Base-by-base conservation (phyloP, 2,113 vertebrate species). In the Hipposideros armiger region DNA sequence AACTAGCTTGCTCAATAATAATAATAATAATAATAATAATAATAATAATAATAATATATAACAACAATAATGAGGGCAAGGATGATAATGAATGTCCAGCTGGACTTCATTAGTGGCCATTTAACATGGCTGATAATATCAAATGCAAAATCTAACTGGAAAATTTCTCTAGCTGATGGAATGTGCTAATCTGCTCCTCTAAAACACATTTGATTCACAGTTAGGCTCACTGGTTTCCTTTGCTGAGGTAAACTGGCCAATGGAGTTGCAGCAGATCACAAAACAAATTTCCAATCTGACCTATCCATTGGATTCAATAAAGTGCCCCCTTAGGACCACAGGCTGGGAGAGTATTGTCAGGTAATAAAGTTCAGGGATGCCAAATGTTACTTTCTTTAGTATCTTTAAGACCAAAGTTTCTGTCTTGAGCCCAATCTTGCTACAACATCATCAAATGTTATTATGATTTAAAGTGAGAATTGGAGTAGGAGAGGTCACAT, bases 401-500 rank as follows among this genome's bases (percentile, higher is more conserved):
- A n/a, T 64, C 54, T 87, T 67, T 47, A 90, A 88, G 58, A 78
- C 10, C 7, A 77, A 81, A 40, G 17, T 80, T 96, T 94, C 42
- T 92, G 8, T 69, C 47, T 90, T 90, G 32, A 76, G 26, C 15
- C 32, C 17, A 67, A 24, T 83, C 45, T 97, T 93, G 50, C 30
- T 76, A 28, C 36, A 77, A 69, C 54, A 24, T 64, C 11, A 10
- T 47, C 72, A 94, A 36, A 85, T 84, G 69, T 45, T 83, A 54
- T 70, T 91, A 81, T 47, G 32, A 54, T 80, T 30, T 74, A 67
- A n/a, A 56, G n/a, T 83, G n/a, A 73, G 22, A 24, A 76, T 5
- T 74, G 1, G 32, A 54, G 11, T 76, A 82, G 62, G 60, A 84
- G 7, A 70, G 15, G 22, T 15, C 74, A 87, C 11, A 76, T 2